Evolutionary conservation across 2,888 invertebrate species (phyloP).

Genomic region (Drosophila bunnanda): DNA sequence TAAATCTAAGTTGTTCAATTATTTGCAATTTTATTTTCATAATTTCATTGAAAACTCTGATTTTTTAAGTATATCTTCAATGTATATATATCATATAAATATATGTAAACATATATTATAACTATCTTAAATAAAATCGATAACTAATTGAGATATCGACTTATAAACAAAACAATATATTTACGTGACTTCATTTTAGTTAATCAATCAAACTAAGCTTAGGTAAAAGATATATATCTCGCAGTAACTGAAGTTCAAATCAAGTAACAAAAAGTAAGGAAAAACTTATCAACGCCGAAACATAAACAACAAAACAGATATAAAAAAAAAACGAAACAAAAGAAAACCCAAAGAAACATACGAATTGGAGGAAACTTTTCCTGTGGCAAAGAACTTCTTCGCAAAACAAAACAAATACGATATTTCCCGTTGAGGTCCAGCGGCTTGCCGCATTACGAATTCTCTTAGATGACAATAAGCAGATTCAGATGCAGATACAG

Average conservation of each 20-base stretch:
- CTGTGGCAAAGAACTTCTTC: conserved; percentile 13
- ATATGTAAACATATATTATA: too few relatives aligned
- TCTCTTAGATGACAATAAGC: conserved; percentile 30
- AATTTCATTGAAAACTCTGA: background rate
- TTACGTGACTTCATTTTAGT: background rate
- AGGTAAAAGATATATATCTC: background rate
- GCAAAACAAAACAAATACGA: conserved; percentile 27
- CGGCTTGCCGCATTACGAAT: conserved; percentile 14
- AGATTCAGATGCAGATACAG: conserved; percentile 26
- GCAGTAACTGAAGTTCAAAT: background rate
- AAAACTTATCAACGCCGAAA: background rate
- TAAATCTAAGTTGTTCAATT: too few relatives aligned
- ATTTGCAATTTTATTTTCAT: background rate
- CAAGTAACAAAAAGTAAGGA: background rate
- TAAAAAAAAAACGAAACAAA: background rate
- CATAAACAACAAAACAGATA: conserved; percentile 1
- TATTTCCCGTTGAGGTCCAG: conserved; percentile 15
- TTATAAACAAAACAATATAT: background rate
- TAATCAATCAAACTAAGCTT: conserved; percentile 13
- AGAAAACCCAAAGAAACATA: background rate
- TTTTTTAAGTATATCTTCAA: background rate
- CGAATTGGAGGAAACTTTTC: conserved; percentile 15
- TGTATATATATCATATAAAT: too few relatives aligned
- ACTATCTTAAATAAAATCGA: background rate
- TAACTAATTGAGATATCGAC: background rate